Base-by-base conservation (phyloP, 1,140 invertebrate genomes). In the Hestina assimilis region DNA sequence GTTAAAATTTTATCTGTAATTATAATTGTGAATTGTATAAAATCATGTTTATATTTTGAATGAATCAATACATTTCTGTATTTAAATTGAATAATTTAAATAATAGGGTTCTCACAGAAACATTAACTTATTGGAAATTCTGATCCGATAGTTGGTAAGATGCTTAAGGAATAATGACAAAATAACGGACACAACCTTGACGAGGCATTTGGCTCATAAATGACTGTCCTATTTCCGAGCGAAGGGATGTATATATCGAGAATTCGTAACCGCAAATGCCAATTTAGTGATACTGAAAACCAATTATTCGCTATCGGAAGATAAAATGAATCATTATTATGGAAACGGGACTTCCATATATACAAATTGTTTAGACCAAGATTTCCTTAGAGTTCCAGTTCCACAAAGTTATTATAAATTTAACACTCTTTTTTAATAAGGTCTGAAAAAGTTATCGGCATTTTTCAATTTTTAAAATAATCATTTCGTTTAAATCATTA, bases 111-210 rank as follows among this genome's bases (percentile, higher is more conserved):
- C 55, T 63, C 55, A 47, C 45, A 58, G 45, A 54, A 52, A 47
- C 42, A 56, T 59, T 38, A 19, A 51, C 57, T 65, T 65, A 66
- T 69, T 66, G 55, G 47, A 62, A 62, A 70, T 70, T 70, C 67
- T 45, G 40, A 66, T 53, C 51, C 40, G 55, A 66, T 69, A 58
- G 57, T 48, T 52, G 45, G 60, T 40, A 52, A 63, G 66, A 69
- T 66, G 63, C 63, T 57, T 57, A 45, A 60, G 54, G 61, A 71
- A 68, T 71, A 71, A 60, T 65, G 56, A 68, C 57, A 55, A 69
- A 67, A 69, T 69, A 65, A 66, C 63, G 59, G 69, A 17, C 35
- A 20, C 43, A 54, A 35, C 43, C 52, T 60, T 56, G 61, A 67
- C 61, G 53, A 63, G 52, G 52, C 59, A 60, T 64, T 65, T 67